Evolutionary conservation across 35 echinoderm and acorn worm species (phyloP).

Genomic region (Lytechinus pictus): DNA sequence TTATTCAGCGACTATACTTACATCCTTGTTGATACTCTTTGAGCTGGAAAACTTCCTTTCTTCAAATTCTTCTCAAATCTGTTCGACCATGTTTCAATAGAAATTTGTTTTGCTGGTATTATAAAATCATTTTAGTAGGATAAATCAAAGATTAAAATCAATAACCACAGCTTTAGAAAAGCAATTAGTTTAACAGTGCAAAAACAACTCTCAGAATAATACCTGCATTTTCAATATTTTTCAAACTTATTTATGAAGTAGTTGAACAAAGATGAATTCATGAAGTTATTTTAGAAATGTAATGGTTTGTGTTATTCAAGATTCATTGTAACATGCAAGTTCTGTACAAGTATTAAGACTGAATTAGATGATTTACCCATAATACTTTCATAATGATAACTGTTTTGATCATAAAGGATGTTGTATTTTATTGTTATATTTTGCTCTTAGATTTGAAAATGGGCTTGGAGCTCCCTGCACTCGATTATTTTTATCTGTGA

Average conservation of each 20-base stretch:
- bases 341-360: too few relatives aligned
- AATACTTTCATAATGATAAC: too few relatives aligned
- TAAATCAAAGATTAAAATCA: background rate
- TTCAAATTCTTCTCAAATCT: background rate
- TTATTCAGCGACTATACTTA: background rate
- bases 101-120: background rate
- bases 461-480: too few relatives aligned
- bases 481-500: too few relatives aligned
- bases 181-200: background rate
- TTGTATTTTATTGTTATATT: too few relatives aligned
- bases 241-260: background rate
- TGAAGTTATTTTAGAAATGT: background rate
- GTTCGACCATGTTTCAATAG: background rate
- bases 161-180: background rate
- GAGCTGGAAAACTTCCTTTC: constrained; percentile 10
- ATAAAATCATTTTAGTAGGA: background rate
- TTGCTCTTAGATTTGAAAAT: too few relatives aligned
- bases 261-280: background rate
- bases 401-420: too few relatives aligned
- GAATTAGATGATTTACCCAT: too few relatives aligned
- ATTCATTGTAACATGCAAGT: too few relatives aligned
- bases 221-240: background rate
- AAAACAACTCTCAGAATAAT: background rate
- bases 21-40: background rate
- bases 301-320: background rate